Conservation (phyloP, 2,888 invertebrate genomes). For the Diarsia rubi region DNA sequence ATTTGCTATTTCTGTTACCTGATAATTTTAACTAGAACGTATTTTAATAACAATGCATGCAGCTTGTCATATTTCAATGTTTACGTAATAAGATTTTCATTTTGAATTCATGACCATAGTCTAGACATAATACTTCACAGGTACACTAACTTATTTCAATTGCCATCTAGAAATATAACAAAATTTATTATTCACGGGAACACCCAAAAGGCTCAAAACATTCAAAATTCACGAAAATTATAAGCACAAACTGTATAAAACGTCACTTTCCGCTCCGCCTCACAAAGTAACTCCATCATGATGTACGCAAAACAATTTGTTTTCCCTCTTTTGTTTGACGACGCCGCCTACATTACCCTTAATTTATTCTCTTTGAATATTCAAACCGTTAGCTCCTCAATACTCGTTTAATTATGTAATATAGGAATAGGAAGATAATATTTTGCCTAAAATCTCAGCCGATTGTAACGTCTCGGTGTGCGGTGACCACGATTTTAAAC, state of each 20-base stretch:
- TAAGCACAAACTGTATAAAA: conserved; percentile 37
- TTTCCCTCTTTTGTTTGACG: conserved; percentile 74
- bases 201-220: conserved; percentile 12
- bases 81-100: not conserved
- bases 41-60: not conserved
- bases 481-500: conserved; percentile 67
- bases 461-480: conserved; percentile 74
- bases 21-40: not conserved
- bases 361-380: conserved; percentile 90
- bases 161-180: conserved; percentile 4
- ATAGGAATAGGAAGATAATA: conserved; percentile 86
- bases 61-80: not conserved
- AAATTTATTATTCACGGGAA: conserved; percentile 15
- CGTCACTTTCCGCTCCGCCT: conserved; percentile 16
- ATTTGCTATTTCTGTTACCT: not conserved
- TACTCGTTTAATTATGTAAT: conserved; percentile 88
- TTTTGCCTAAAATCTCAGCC: conserved; percentile 84
- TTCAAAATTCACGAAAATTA: conserved; percentile 40
- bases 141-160: conserved; percentile 9
- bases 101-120: not conserved
- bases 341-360: conserved; percentile 74
- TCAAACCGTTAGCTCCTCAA: conserved; percentile 86
- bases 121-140: not conserved
- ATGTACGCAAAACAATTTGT: conserved; percentile 78
- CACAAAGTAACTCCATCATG: conserved; percentile 43